phyloP scores from a whole-genome alignment of 2,888 invertebrate species.

The Mactromeris polynyma region DNA sequence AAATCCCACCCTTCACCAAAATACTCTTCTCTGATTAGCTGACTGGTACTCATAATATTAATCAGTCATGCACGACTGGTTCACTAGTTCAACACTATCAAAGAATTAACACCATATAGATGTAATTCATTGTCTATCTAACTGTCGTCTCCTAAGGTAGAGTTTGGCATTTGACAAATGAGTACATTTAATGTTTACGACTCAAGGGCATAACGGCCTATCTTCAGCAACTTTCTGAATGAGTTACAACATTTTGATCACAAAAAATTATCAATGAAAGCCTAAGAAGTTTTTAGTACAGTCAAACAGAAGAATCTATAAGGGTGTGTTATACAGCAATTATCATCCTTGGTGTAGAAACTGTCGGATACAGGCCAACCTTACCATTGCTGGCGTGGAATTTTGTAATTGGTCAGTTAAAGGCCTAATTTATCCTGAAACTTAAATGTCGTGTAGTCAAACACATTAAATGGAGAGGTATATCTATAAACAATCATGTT shows the following conservation, averaged over 20 bases:
- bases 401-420: too few relatives aligned
- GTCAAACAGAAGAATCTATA: background rate
- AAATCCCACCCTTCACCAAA: conserved; percentile 70
- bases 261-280: conserved; percentile 25
- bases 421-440: too few relatives aligned
- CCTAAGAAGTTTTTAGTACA: background rate
- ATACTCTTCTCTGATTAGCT: conserved; percentile 65
- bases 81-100: conserved; percentile 45
- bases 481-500: too few relatives aligned
- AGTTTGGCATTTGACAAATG: conserved; percentile 54
- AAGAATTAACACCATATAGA: conserved; percentile 60
- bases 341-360: background rate
- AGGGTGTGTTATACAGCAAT: background rate
- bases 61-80: conserved; percentile 70
- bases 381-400: too few relatives aligned
- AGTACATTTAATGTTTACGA: conserved; percentile 15
- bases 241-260: background rate
- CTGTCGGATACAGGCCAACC: background rate
- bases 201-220: background rate
- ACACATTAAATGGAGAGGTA: too few relatives aligned
- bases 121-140: conserved; percentile 57
- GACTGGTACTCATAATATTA: conserved; percentile 58
- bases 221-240: background rate
- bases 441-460: too few relatives aligned
- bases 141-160: conserved; percentile 46